Percentiles rank a stretch among this genome's conserved stretches.
Conservation (phyloP, 2,888 invertebrate species). For the Troides aeacus region DNA sequence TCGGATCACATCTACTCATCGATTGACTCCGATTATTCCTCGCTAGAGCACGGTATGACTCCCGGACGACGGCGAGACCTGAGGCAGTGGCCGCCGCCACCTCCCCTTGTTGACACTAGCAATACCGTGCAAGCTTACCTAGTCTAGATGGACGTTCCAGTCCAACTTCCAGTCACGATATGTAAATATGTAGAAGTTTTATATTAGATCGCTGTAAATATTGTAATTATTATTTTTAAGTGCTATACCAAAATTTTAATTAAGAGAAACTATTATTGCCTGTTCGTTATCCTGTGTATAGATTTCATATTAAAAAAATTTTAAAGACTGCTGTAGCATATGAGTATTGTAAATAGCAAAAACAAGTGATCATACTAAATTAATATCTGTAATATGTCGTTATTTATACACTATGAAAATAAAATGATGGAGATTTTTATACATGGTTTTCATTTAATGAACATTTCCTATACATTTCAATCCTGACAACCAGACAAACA, state of each 20-base stretch:
- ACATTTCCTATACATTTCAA: background rate
- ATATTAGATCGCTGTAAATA: conserved; percentile 69
- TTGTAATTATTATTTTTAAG: conserved; percentile 74
- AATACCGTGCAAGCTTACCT: conserved; percentile 84
- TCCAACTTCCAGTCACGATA: conserved; percentile 72
- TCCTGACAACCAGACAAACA: too few relatives aligned
- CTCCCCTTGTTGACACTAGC: conserved; percentile 71
- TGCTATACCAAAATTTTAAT: conserved; percentile 78
- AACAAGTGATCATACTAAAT: conserved; percentile 78
- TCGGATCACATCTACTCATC: conserved; percentile 95
- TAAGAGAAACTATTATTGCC: conserved; percentile 75
- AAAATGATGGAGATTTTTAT: conserved; percentile 73
- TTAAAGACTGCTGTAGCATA: conserved; percentile 82
- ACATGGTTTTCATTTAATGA: conserved; percentile 52
- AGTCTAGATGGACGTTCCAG: conserved; percentile 74
- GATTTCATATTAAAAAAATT: conserved; percentile 69
- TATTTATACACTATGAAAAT: conserved; percentile 77
- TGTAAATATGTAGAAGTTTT: conserved; percentile 66
- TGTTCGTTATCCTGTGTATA: conserved; percentile 79
- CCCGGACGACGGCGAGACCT: conserved; percentile 71
- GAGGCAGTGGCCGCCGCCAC: conserved; percentile 74
- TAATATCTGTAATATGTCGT: conserved; percentile 76
- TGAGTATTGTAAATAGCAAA: conserved; percentile 78
- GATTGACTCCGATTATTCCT: conserved; percentile 93
- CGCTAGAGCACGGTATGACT: conserved; percentile 86